phyloP scores from a whole-genome alignment of 1,140 invertebrate species.

The Drosophila eugracilis region DNA sequence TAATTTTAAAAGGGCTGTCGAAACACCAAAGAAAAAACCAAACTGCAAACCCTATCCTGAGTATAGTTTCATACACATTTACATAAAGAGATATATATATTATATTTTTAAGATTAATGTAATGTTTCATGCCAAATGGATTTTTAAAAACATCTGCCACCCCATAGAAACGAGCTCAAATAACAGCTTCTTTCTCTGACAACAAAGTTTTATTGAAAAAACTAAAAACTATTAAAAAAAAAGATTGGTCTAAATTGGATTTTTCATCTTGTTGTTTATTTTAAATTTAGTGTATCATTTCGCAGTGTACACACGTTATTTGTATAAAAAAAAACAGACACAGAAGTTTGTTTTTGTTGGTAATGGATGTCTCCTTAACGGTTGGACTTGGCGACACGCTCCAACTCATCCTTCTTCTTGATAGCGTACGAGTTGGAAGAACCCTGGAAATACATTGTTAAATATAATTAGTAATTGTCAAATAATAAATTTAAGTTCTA shows the following conservation, averaged over 20 bases:
- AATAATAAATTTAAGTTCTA: not conserved
- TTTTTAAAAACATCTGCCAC: not conserved
- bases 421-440: constrained; percentile 99
- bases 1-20: too few relatives aligned
- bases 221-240: constrained; percentile 42
- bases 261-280: constrained; percentile 55
- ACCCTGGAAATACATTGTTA: constrained; percentile 88
- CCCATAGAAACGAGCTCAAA: not conserved
- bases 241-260: constrained; percentile 39
- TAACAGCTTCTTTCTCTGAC: not conserved
- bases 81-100: too few relatives aligned
- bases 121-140: too few relatives aligned
- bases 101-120: too few relatives aligned
- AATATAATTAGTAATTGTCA: not conserved
- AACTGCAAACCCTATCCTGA: too few relatives aligned
- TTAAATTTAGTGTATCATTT: constrained; percentile 53
- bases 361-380: constrained; percentile 90
- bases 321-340: constrained; percentile 62
- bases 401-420: constrained; percentile 99
- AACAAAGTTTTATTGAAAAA: constrained; percentile 28
- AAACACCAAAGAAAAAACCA: too few relatives aligned
- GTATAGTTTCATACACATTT: too few relatives aligned
- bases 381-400: constrained; percentile 99
- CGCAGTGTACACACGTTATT: constrained; percentile 64
- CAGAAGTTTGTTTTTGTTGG: constrained; percentile 47